Base-by-base conservation (phyloP, 2,888 invertebrate species). In the Eudasyphora cyanicolor region DNA sequence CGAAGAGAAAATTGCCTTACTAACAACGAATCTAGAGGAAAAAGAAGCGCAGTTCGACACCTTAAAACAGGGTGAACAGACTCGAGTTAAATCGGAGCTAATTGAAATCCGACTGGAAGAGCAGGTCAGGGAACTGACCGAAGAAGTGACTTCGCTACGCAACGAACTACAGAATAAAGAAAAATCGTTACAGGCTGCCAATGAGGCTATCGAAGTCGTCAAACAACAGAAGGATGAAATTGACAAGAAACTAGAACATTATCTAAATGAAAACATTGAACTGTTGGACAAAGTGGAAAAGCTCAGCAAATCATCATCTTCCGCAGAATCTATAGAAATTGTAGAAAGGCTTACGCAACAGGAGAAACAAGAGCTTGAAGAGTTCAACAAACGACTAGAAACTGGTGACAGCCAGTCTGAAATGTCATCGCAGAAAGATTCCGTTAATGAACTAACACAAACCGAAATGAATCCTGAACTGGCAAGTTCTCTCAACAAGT, bases 91-190 rank as follows among this genome's bases (percentile, higher is more conserved):
- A 29, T 94, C 96, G 0, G 96, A 97, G 93, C 95, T 97, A 89
- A 95, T 95, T 86, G 94, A 95, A 7, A 95, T 96, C 45, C 95
- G 96, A 87, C 91, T 96, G 82, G 97, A 97, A 91, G 97, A 97
- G 90, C 95, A 96, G 90, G 92, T 96, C 64, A 95, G 94, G 73
- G 89, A 91, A 0, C 87, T 89, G 75, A 88, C 86, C 70, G 86
- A 88, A 42, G 86, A 89, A n/a, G 79, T 90, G 6, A 83, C 92
- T 87, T 91, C 93, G 77, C 88, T 95, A 3, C 92, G 93, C 85
- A 92, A 92, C 38, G 93, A 94, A 76, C 92, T 94, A 78, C 92
- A 93, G 76, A 91, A 93, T 62, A 87, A 94, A 21, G 92, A 93
- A 83, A 87, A 92, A 38, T 94, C 94, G 87, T 93, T 94, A 82